Conservation (phyloP, 2,888 invertebrate species). For the Eurois occulta region DNA sequence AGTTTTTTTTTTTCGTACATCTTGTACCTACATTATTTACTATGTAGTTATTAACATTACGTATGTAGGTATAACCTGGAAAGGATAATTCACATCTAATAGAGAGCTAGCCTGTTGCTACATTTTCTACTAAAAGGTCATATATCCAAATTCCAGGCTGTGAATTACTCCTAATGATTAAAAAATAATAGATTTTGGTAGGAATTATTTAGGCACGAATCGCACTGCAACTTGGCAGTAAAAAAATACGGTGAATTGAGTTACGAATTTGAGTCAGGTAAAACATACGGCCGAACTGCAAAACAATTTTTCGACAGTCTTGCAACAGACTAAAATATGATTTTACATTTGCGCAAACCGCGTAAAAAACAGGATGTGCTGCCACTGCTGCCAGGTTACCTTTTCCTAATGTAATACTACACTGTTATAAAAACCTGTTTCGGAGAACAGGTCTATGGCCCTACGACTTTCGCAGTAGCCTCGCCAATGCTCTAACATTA, state of each 20-base stretch:
- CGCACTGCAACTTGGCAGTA: background rate
- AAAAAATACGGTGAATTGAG: background rate
- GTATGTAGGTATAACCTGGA: background rate
- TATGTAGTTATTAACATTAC: background rate
- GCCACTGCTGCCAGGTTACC: slow-evolving; percentile 15
- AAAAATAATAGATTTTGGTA: background rate
- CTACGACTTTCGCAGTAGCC: slow-evolving; percentile 24
- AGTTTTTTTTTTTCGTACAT: slow-evolving; percentile 14
- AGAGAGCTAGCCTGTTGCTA: background rate
- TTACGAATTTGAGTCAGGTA: background rate
- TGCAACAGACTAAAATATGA: background rate
- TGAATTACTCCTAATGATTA: background rate
- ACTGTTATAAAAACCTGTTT: slow-evolving; percentile 50
- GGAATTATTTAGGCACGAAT: slow-evolving; percentile 3
- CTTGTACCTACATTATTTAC: background rate
- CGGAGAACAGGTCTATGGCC: slow-evolving; percentile 45
- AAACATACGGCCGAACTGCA: background rate
- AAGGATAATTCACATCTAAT: background rate
- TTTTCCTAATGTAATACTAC: slow-evolving; percentile 44
- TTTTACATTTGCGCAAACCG: background rate
- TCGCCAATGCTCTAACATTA: background rate
- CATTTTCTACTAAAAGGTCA: background rate
- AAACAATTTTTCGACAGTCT: background rate
- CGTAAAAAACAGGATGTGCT: slow-evolving; percentile 24
- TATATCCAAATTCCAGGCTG: background rate